Evolutionary conservation across 2,113 vertebrate genomes (phyloP).

Genomic region (Corapipo altera): DNA sequence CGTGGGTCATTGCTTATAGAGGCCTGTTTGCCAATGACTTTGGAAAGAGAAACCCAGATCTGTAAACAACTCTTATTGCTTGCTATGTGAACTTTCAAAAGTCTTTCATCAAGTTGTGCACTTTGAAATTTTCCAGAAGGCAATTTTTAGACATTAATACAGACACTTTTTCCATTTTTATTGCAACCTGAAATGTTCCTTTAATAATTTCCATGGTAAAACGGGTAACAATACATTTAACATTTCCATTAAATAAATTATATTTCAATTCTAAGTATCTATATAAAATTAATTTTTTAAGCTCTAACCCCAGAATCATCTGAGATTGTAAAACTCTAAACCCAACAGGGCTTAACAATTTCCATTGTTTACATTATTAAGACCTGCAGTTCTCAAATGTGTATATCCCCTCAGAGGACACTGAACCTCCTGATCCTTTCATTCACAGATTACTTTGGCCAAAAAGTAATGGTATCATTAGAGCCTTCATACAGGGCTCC

Average conservation of each 20-base stretch:
- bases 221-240: not conserved
- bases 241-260: conserved; percentile 21
- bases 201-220: not conserved
- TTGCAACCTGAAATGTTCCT: not conserved
- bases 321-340: not conserved
- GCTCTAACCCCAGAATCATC: not conserved
- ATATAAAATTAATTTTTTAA: not conserved
- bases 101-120: not conserved
- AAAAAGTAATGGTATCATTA: not conserved
- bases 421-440: not conserved
- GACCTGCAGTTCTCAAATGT: not conserved
- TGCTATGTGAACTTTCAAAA: not conserved
- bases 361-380: not conserved
- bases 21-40: not conserved
- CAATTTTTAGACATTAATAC: not conserved
- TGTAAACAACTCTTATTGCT: not conserved
- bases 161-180: not conserved
- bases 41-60: not conserved
- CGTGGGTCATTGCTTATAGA: fast-evolving
- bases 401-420: not conserved
- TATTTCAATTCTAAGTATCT: not conserved
- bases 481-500: not conserved
- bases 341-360: not conserved
- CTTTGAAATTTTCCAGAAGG: not conserved
- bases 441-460: not conserved